Percentiles rank a stretch among this genome's conserved stretches.
phyloP scores from a whole-genome alignment of 2,797 vertebrate species.

The Coregonus sp. region DNA sequence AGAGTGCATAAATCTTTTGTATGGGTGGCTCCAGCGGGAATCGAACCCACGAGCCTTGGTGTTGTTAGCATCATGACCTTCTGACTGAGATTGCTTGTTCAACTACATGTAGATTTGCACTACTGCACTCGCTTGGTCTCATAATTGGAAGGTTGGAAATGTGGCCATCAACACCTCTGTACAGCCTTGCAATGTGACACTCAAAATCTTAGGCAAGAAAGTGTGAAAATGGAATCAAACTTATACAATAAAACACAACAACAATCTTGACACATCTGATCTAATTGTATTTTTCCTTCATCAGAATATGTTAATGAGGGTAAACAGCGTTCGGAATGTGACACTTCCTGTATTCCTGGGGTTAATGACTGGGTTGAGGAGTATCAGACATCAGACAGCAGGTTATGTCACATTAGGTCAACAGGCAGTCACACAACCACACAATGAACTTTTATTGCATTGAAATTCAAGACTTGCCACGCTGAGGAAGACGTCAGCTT shows the following conservation, averaged over 20 bases:
- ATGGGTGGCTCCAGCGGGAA: too few species aligned
- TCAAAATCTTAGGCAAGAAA: neutral
- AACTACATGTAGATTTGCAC: neutral
- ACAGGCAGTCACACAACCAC: too few species aligned
- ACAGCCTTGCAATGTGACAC: neutral
- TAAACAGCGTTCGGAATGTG: neutral
- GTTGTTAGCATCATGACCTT: too few species aligned
- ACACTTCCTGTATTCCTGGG: neutral
- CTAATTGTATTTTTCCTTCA: neutral
- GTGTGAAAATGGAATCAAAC: neutral
- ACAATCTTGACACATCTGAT: neutral
- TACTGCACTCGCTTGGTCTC: neutral
- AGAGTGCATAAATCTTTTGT: too few species aligned
- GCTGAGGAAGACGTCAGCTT: too few species aligned
- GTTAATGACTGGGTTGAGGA: neutral
- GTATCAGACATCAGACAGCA: neutral
- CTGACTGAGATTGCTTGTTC: neutral
- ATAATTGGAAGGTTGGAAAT: neutral
- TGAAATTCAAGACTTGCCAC: neutral
- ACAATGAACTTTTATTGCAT: neutral
- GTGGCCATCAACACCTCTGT: neutral
- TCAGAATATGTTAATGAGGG: neutral
- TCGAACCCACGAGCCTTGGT: too few species aligned
- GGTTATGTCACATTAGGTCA: neutral
- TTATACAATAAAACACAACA: neutral